A percentile compares a stretch with the other conserved stretches of the same genome.
Conservation (phyloP, 2,888 invertebrate species). For the Cloeon dipterum region DNA sequence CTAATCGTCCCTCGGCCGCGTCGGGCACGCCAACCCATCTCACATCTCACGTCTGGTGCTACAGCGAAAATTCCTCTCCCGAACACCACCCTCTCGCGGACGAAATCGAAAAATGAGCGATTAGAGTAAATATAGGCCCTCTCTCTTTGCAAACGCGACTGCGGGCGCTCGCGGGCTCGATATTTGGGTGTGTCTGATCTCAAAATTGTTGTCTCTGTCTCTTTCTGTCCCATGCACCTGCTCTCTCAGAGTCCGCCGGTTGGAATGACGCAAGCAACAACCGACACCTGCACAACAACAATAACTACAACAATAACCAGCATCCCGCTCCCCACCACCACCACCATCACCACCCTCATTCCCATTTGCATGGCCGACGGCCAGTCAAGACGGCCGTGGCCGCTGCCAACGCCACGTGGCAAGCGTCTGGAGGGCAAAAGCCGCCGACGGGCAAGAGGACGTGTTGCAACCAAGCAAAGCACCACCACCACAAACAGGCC, state of each 20-base stretch:
- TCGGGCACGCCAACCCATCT: no score
- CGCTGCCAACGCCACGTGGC: background rate
- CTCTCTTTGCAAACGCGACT: no score
- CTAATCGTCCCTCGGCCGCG: no score
- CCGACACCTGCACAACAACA: background rate
- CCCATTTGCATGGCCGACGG: background rate
- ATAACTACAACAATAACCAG: background rate
- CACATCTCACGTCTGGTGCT: no score
- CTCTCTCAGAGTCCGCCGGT: background rate
- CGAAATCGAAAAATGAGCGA: no score
- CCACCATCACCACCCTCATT: background rate
- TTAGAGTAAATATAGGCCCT: no score
- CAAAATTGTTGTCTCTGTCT: background rate
- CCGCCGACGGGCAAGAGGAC: background rate
- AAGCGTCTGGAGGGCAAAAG: background rate
- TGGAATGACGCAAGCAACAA: constrained; percentile 1
- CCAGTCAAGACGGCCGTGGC: background rate
- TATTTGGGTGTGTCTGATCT: no score
- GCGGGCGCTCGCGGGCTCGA: no score
- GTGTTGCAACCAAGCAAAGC: background rate
- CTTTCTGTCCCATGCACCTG: no score
- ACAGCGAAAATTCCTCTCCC: no score
- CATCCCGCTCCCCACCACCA: background rate
- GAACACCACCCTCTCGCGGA: no score
- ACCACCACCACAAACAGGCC: background rate